These are phyloP conservation scores for Esox niger DNA, from an alignment of 2,113 vertebrate genomes.

Conservation along the genomic window DNA sequence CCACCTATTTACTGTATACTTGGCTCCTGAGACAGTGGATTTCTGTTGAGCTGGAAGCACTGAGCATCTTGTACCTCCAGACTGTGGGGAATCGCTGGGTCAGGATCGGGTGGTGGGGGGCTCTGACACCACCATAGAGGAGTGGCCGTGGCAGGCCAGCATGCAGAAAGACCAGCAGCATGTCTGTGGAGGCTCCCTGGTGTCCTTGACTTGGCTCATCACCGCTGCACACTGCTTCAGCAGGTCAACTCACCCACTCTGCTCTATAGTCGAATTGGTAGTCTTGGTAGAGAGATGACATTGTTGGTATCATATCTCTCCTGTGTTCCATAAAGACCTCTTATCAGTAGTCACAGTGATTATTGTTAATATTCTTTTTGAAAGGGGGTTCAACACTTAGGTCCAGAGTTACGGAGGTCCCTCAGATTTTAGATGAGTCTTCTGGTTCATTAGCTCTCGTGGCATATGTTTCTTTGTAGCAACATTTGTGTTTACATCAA, in stretches of 20 bases:
- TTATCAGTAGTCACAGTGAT: too few relatives aligned
- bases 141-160: slow-evolving; percentile 78
- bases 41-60: not conserved
- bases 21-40: not conserved
- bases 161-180: slow-evolving; percentile 62
- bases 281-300: too few relatives aligned
- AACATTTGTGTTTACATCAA: too few relatives aligned
- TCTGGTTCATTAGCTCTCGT: too few relatives aligned
- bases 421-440: too few relatives aligned
- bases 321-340: too few relatives aligned
- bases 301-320: too few relatives aligned
- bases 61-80: slow-evolving; percentile 16
- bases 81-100: slow-evolving; percentile 38
- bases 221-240: slow-evolving; percentile 74
- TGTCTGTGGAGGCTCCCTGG: slow-evolving; percentile 70
- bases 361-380: too few relatives aligned
- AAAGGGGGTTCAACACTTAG: too few relatives aligned
- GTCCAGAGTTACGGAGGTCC: too few relatives aligned
- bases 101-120: slow-evolving; percentile 70
- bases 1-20: not conserved
- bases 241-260: slow-evolving; percentile 16
- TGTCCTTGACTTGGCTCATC: slow-evolving; percentile 70
- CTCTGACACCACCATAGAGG: slow-evolving; percentile 59
- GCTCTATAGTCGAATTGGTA: too few relatives aligned
- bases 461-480: too few relatives aligned